Evolutionary conservation across 2,797 vertebrate species (phyloP), one percentile per base, ranked within the genome.

Genomic region (Hypotaenidia okinawae): DNA sequence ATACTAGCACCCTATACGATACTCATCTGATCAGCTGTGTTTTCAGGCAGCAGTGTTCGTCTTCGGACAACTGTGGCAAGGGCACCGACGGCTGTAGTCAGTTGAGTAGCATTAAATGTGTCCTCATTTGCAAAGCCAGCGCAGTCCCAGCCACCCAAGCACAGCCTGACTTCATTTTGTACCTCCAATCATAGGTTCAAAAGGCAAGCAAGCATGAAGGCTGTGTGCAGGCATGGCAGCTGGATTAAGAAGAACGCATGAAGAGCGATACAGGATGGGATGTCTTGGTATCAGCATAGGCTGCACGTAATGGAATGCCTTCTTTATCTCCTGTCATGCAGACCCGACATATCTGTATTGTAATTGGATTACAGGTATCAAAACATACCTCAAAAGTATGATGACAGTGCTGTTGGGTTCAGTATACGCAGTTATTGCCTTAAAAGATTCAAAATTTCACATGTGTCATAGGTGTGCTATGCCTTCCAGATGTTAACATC

Each of bases 391-490:
- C 68, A 84, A 32, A 84, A 69, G 45, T 18, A 47, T 1, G 21
- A 22, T 0, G 7, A n/a, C 63, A 24, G 4, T 9, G 32, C 18
- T 51, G 11, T 23, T 15, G 8, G 17, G n/a, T 67, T 89, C 68
- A 58, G n/a, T 58, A 84, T 47, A 68, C 41, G 28, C 39, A 79
- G 28, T 32, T 51, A 28, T 1, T 41, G 14, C 69, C 86, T 70
- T 77, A 70, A 90, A 90, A 82, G 43, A 61, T 25, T 35, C 55
- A 86, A 62, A 24, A 59, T 64, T 51, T 61, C 73, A 82, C 32
- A 37, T 4, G 5, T 45, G 43, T 45, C 41, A 1, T 24, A 47
- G 30, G 33, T 47, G 9, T 59, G 54, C 27, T 52, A 27, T 24
- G 24, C 37, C 23, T 72, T 75, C 28, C 43, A 83, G 52, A 59